Percentiles rank a stretch among this genome's conserved stretches.
These are phyloP conservation scores for Mus caroli DNA, from an alignment of 2,797 vertebrate genomes.

Conservation along the genomic window DNA sequence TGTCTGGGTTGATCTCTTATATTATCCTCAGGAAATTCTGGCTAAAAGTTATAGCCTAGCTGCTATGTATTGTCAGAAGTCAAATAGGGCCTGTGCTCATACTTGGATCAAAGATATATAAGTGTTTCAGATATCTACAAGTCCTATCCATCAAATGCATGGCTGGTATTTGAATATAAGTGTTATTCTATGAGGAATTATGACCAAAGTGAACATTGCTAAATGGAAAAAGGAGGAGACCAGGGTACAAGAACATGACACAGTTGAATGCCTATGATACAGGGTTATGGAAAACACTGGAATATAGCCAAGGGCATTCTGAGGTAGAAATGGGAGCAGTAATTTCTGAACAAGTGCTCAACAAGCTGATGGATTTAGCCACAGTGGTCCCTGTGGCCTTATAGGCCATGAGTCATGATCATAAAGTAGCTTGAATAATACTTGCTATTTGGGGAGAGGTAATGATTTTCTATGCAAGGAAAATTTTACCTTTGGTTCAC, in stretches of 20 bases:
- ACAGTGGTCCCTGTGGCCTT: not conserved
- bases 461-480: not conserved
- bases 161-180: not conserved
- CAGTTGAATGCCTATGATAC: not conserved
- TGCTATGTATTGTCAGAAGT: not conserved
- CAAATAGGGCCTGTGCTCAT: not conserved
- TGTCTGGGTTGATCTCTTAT: not conserved
- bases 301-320: not conserved
- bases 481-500: conserved; percentile 61
- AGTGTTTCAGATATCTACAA: not conserved
- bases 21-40: not conserved
- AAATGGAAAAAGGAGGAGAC: not conserved
- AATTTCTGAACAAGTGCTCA: not conserved
- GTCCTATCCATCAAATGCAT: not conserved
- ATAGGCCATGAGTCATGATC: not conserved
- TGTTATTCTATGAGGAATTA: not conserved
- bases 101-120: not conserved
- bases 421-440: conserved; percentile 40
- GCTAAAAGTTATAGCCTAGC: not conserved
- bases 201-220: not conserved
- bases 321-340: not conserved
- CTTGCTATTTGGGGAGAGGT: not conserved
- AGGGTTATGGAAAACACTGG: not conserved
- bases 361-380: not conserved
- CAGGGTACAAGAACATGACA: not conserved